phyloP scores from a whole-genome alignment of 2,113 vertebrate species.

The Calidris pygmaea region DNA sequence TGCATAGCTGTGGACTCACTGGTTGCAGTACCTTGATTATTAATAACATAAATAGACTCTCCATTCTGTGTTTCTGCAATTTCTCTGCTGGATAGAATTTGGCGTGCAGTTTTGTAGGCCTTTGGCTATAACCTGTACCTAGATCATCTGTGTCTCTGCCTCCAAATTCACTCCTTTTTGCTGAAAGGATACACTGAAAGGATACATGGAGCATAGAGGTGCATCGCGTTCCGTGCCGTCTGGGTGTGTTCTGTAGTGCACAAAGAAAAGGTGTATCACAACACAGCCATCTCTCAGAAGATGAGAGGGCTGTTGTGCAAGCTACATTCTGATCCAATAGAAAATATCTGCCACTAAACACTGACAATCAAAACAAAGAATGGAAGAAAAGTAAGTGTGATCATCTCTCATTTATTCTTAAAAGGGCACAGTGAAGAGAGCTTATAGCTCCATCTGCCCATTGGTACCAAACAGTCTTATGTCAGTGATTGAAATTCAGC shows the following conservation, averaged over 20 bases:
- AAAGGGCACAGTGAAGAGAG: neutral
- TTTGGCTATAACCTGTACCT: neutral
- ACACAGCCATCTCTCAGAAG: neutral
- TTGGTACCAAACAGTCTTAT: neutral
- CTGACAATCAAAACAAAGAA: neutral
- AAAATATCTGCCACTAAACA: neutral
- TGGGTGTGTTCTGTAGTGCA: neutral
- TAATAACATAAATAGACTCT: conserved; percentile 9
- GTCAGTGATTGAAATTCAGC: neutral
- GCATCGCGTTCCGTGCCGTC: neutral
- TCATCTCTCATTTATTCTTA: neutral
- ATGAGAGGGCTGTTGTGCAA: neutral
- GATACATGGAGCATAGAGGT: neutral
- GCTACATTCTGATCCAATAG: neutral
- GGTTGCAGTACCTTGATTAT: conserved; percentile 28
- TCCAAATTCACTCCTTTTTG: neutral
- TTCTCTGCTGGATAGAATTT: neutral
- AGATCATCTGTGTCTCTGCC: neutral
- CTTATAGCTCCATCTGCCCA: neutral
- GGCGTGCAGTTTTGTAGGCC: neutral
- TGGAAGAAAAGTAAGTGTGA: neutral
- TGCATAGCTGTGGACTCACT: conserved; percentile 1
- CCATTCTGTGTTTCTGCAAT: neutral
- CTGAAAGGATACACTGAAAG: neutral
- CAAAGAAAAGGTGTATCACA: neutral